Evolutionary conservation across 2,113 vertebrate species (phyloP).

Genomic region (Speoplatyrhinus poulsoni): DNA sequence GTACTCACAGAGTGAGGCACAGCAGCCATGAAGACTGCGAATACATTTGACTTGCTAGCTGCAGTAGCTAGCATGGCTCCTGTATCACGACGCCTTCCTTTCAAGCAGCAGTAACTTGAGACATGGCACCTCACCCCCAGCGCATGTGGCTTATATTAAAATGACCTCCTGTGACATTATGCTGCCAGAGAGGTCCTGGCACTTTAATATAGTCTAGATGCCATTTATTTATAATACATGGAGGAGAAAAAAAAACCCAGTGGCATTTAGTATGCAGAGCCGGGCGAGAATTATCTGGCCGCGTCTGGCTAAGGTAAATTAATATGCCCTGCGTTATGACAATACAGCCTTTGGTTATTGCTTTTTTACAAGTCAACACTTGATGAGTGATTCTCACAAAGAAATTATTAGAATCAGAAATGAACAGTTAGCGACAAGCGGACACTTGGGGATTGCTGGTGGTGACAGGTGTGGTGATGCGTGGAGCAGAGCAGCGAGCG

Average conservation of each 20-base stretch:
- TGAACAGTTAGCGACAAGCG: constrained; percentile 81
- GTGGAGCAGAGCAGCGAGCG: constrained; percentile 82
- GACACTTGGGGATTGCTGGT: constrained; percentile 56
- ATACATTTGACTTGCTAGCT: constrained; percentile 77
- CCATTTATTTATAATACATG: constrained; percentile 75
- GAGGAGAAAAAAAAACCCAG: constrained; percentile 40
- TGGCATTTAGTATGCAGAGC: constrained; percentile 55
- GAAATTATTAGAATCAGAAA: constrained; percentile 77
- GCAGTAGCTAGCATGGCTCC: constrained; percentile 54
- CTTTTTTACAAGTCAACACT: constrained; percentile 28
- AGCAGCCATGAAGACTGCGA: constrained; percentile 53
- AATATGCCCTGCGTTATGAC: constrained; percentile 47
- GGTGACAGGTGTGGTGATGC: constrained; percentile 41
- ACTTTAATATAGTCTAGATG: constrained; percentile 68
- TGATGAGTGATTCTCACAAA: constrained; percentile 14
- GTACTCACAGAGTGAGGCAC: constrained; percentile 27
- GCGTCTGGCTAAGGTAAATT: constrained; percentile 55
- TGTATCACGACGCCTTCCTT: constrained; percentile 65
- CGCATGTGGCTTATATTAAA: constrained; percentile 75
- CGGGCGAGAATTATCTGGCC: constrained; percentile 48
- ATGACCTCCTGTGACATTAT: constrained; percentile 77
- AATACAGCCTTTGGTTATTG: constrained; percentile 29
- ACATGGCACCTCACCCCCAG: constrained; percentile 59
- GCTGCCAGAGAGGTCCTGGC: constrained; percentile 62
- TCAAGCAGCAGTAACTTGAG: constrained; percentile 72